These are phyloP conservation scores for Polypterus bichir DNA, from an alignment of 2,113 vertebrate genomes.

Conservation along the genomic window DNA sequence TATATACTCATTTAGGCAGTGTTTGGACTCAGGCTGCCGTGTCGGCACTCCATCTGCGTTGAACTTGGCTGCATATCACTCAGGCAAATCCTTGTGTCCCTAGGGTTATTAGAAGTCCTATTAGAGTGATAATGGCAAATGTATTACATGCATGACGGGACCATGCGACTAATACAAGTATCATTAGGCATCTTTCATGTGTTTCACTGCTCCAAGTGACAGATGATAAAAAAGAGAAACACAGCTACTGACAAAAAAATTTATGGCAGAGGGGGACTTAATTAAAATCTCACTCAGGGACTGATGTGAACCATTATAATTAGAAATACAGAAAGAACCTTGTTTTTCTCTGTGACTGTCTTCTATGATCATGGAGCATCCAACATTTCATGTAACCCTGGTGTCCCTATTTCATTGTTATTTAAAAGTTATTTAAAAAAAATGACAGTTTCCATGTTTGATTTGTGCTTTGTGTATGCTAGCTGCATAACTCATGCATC, in stretches of 20 bases:
- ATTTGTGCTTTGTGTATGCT: too few relatives aligned
- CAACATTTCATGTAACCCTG: too few relatives aligned
- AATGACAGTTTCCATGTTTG: too few relatives aligned
- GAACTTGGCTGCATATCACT: background rate
- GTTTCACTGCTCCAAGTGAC: slow-evolving; percentile 27
- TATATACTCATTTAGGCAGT: too few relatives aligned
- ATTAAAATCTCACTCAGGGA: slow-evolving; percentile 27
- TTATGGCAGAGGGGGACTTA: slow-evolving; percentile 33
- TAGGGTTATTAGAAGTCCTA: slow-evolving; percentile 24
- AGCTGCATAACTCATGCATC: too few relatives aligned
- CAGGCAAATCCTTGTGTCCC: slow-evolving; percentile 5
- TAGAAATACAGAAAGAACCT: background rate
- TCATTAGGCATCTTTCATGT: slow-evolving; percentile 27
- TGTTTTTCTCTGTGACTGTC: too few relatives aligned
- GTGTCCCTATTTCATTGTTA: too few relatives aligned
- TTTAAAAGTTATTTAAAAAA: too few relatives aligned
- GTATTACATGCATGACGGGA: slow-evolving; percentile 31
- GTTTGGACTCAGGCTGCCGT: background rate
- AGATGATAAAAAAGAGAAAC: slow-evolving; percentile 24
- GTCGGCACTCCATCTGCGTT: too few relatives aligned
- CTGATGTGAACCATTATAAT: slow-evolving; percentile 17
- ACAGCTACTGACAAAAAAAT: background rate
- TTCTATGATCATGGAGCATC: too few relatives aligned
- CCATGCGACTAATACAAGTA: slow-evolving; percentile 28
- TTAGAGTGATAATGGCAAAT: slow-evolving; percentile 19